These are phyloP conservation scores for Limanda limanda DNA, from an alignment of 2,113 vertebrate species.

Conservation along the genomic window DNA sequence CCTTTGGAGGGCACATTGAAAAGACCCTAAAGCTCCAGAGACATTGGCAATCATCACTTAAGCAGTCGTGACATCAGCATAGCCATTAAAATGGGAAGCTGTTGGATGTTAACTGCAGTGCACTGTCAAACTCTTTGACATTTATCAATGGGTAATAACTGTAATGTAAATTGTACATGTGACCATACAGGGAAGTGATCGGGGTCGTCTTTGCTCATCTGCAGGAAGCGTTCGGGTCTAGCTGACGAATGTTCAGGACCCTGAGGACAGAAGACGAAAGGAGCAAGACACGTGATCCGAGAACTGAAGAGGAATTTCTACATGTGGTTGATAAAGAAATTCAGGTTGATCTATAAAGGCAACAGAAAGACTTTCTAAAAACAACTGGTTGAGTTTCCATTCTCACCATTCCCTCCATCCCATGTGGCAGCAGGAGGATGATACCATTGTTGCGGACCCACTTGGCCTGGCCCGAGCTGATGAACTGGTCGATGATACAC, in stretches of 20 bases:
- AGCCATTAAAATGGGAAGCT: slow-evolving; percentile 22
- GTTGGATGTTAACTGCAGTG: slow-evolving; percentile 1
- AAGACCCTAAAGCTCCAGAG: slow-evolving; percentile 49
- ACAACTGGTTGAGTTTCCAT: not conserved
- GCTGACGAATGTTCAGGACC: slow-evolving; percentile 94
- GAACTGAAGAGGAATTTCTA: not conserved
- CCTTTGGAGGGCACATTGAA: slow-evolving; percentile 48
- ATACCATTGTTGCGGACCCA: slow-evolving; percentile 92
- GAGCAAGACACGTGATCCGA: not conserved
- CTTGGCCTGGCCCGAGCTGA: slow-evolving; percentile 89
- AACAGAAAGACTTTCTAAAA: not conserved
- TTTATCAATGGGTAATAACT: slow-evolving; percentile 15
- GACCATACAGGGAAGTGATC: slow-evolving; percentile 89
- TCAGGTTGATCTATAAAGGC: too few relatives aligned
- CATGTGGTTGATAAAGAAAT: too few relatives aligned
- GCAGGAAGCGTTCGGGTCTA: slow-evolving; percentile 90
- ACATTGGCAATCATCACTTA: slow-evolving; percentile 58
- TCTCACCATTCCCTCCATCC: slow-evolving; percentile 91
- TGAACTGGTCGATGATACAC: slow-evolving; percentile 93
- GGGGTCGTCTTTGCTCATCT: slow-evolving; percentile 94
- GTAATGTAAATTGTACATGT: slow-evolving; percentile 11
- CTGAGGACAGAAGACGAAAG: slow-evolving; percentile 66
- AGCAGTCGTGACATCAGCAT: slow-evolving; percentile 23
- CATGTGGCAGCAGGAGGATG: slow-evolving; percentile 86
- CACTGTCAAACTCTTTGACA: slow-evolving; percentile 7